Conservation (phyloP, 2,797 vertebrate species). For the Spinus pinus region DNA sequence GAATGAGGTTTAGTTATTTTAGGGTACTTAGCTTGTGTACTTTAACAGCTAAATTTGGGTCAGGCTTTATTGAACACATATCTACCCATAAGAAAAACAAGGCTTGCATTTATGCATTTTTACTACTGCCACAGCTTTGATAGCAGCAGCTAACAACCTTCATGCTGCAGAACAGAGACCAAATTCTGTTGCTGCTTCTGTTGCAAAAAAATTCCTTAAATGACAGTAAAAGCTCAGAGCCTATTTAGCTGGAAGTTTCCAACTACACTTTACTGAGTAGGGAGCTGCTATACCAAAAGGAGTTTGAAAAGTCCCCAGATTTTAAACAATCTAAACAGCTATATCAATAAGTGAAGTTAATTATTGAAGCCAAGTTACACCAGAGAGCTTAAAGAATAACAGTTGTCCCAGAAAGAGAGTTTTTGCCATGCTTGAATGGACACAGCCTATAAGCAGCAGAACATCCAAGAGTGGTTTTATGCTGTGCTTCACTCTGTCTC, state of each 20-base stretch:
- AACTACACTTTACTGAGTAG: not conserved
- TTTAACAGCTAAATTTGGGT: not conserved
- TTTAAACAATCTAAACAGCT: not conserved
- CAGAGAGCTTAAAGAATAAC: conserved; percentile 22
- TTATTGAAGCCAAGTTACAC: conserved; percentile 7
- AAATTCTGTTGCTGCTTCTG: not conserved
- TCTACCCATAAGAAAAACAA: not conserved
- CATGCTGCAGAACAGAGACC: not conserved
- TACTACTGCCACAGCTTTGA: not conserved
- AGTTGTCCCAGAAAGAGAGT: not conserved
- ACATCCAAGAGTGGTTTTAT: not conserved
- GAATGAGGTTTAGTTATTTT: not conserved
- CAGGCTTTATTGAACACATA: not conserved
- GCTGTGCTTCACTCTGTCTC: not conserved
- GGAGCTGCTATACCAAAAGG: not conserved
- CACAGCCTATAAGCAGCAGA: not conserved
- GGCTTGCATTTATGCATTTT: not conserved
- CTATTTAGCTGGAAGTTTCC: not conserved
- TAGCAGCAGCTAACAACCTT: not conserved
- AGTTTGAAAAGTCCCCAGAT: not conserved
- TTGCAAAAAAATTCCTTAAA: not conserved
- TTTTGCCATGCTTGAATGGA: not conserved
- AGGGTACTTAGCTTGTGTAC: not conserved
- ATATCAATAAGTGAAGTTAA: not conserved
- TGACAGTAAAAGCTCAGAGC: not conserved